Evolutionary conservation across 2,113 vertebrate species (phyloP), one percentile per base, ranked within the genome.

Genomic region (Microcebus murinus): DNA sequence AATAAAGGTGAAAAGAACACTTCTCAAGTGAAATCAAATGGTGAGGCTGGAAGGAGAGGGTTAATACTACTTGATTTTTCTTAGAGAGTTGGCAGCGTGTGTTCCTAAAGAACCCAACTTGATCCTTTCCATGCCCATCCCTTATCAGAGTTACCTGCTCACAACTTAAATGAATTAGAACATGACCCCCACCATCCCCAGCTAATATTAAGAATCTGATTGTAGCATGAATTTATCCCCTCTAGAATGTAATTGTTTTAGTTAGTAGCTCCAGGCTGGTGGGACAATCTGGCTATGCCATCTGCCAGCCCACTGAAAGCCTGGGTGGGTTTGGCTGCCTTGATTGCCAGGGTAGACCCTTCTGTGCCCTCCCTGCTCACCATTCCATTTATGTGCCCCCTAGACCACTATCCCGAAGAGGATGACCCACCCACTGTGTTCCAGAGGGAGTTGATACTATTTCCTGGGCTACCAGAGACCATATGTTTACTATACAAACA

Each of bases 271-370:
- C 39, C 92, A 92, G 97, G 96, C 95, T 95, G 96, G 87, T 87
- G 90, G 90, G 92, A 97, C 97, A 97, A 96, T 97, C 97, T 97
- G 96, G 95, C 95, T 92, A 27, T 92, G 65, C 97, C 97, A 98
- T 98, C 97, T 97, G 97, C 94, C 90, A 92, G 23, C 70, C 90
- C 70, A 82, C 88, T 61, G 59, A 96, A 86, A 94, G 81, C 85
- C 96, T 95, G 42, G 74, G 93, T 96, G 93, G 89, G 95, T 81
- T 90, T 95, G 90, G 85, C 91, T 67, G 83, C 93, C 92, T 87
- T 87, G 85, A 65, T 80, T 83, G 74, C 31, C 93, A 90, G 52
- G 88, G 48, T 31, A 93, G 87, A 89, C 61, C 83, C 59, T 31
- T 48, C 21, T 0, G 1, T 34, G 4, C 59, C 36, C 57, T 86